Evolutionary conservation across 2,888 invertebrate genomes (phyloP).

Genomic region (Drosophila colorata): DNA sequence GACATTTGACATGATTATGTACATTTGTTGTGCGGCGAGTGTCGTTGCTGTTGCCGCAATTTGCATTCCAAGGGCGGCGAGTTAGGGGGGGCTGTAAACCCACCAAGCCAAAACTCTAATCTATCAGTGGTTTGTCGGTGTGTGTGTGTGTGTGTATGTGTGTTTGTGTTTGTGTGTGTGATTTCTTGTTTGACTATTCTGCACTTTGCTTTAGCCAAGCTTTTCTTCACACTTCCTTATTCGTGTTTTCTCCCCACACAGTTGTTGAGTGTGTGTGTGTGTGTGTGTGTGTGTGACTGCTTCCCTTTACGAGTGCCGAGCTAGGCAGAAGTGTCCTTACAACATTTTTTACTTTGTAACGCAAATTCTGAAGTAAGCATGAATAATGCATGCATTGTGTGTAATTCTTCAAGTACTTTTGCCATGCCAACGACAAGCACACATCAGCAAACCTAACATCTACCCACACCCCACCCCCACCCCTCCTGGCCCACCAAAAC

Average conservation of each 20-base stretch:
- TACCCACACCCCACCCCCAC: conserved; percentile 1
- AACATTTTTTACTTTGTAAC: conserved; percentile 78
- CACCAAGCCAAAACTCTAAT: conserved; percentile 57
- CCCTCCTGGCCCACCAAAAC: conserved; percentile 1
- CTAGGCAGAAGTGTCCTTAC: conserved; percentile 76
- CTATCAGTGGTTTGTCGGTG: conserved; percentile 62
- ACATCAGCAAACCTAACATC: conserved; percentile 49
- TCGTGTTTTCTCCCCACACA: conserved; percentile 45
- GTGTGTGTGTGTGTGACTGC: conserved; percentile 7
- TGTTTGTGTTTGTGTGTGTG: conserved; percentile 28
- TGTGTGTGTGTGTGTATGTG: not conserved
- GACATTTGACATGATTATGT: conserved; percentile 81
- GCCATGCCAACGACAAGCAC: conserved; percentile 75
- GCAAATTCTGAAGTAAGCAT: conserved; percentile 80
- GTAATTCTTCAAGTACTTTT: conserved; percentile 79
- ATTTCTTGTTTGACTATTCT: conserved; percentile 46
- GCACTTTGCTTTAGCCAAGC: conserved; percentile 43
- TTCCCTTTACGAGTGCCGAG: conserved; percentile 28
- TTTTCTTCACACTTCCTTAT: conserved; percentile 62
- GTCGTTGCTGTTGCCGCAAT: conserved; percentile 53
- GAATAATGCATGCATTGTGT: conserved; percentile 79
- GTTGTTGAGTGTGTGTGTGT: conserved; percentile 16
- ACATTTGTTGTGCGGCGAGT: conserved; percentile 65
- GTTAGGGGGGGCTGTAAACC: conserved; percentile 1
- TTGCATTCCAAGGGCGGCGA: conserved; percentile 54